A percentile compares a stretch with the other conserved stretches of the same genome.
Evolutionary conservation across 2,888 invertebrate species (phyloP).

Genomic region (Malachius bipustulatus): DNA sequence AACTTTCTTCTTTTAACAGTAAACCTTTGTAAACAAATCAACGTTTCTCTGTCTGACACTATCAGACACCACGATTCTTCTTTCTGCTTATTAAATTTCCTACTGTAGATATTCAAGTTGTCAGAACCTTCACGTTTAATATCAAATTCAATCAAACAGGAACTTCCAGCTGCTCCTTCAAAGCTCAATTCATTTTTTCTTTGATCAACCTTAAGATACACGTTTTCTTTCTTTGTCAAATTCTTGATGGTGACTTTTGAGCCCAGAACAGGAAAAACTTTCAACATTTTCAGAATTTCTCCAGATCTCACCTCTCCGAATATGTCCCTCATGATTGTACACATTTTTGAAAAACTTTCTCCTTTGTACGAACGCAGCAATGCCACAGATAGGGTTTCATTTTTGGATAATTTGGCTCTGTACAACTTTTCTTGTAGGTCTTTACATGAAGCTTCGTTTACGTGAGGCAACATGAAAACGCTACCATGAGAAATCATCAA

Average conservation of each 20-base stretch:
- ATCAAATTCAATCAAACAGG: conserved; percentile 28
- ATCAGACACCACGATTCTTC: conserved; percentile 93
- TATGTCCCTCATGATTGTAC: conserved; percentile 18
- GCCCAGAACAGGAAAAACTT: conserved; percentile 29
- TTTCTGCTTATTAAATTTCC: conserved; percentile 84
- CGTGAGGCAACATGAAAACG: conserved; percentile 63
- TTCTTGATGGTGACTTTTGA: conserved; percentile 22
- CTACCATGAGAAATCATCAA: conserved; percentile 71
- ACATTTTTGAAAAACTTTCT: conserved; percentile 14
- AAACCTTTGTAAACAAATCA: conserved; percentile 72
- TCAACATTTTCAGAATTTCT: conserved; percentile 27
- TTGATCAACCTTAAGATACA: conserved; percentile 12
- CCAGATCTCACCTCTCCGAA: conserved; percentile 21
- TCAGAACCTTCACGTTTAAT: conserved; percentile 26
- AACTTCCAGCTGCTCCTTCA: conserved; percentile 36
- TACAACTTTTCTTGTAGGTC: conserved; percentile 44
- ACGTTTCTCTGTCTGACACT: conserved; percentile 59
- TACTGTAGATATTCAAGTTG: conserved; percentile 53
- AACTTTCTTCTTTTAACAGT: conserved; percentile 41
- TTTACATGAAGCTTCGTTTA: conserved; percentile 53
- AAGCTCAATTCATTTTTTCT: conserved; percentile 25
- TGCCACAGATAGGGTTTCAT: conserved; percentile 9
- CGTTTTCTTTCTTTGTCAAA: conserved; percentile 13
- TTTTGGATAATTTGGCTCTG: conserved; percentile 4
- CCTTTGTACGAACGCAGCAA: conserved; percentile 12